Conservation (phyloP, 2,888 invertebrate genomes). For the Drosophila subquinaria region DNA sequence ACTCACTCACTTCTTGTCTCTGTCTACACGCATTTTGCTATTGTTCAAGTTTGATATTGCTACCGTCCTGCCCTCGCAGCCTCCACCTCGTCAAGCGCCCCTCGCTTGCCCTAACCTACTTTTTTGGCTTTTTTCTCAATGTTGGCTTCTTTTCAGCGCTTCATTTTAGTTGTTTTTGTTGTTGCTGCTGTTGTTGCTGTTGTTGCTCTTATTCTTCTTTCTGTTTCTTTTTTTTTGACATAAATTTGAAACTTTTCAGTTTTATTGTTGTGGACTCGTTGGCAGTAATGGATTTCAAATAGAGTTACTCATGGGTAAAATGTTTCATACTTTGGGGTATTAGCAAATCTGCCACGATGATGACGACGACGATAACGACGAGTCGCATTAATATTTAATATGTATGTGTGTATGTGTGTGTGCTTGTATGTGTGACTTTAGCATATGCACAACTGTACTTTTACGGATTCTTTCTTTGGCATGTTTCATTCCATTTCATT, state of each 20-base stretch:
- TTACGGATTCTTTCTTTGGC: not conserved
- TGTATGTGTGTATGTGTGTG: slow-evolving; percentile 35
- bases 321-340: slow-evolving; percentile 81
- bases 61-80: not conserved
- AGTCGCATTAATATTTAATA: slow-evolving; percentile 49
- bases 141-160: slow-evolving; percentile 70
- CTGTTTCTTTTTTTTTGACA: slow-evolving; percentile 63
- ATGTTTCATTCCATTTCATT: slow-evolving; percentile 1
- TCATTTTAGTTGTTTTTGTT: slow-evolving; percentile 29
- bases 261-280: slow-evolving; percentile 79
- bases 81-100: not conserved
- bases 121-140: slow-evolving; percentile 73
- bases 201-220: slow-evolving; percentile 44
- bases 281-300: slow-evolving; percentile 81
- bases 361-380: slow-evolving; percentile 29
- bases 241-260: slow-evolving; percentile 81
- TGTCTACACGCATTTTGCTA: slow-evolving; percentile 69
- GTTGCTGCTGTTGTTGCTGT: slow-evolving; percentile 8
- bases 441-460: slow-evolving; percentile 30
- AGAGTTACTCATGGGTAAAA: slow-evolving; percentile 82
- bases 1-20: slow-evolving; percentile 9
- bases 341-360: slow-evolving; percentile 75
- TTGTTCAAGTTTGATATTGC: slow-evolving; percentile 69
- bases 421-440: slow-evolving; percentile 17
- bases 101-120: slow-evolving; percentile 65